These are phyloP conservation scores for Argentina silus DNA, from an alignment of 2,797 vertebrate genomes.

Conservation along the genomic window DNA sequence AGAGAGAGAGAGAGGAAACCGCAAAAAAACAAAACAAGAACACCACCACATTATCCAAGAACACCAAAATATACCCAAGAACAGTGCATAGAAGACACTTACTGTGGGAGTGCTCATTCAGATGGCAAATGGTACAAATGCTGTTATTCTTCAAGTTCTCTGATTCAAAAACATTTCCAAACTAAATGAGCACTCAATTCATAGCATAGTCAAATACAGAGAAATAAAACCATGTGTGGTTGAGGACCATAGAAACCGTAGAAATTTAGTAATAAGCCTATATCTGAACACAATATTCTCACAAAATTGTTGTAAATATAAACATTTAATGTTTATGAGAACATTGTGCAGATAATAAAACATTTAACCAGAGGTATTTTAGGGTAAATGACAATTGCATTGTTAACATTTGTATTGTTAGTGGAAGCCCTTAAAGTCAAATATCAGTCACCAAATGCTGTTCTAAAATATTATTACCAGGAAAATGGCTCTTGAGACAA, in stretches of 20 bases:
- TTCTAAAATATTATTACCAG: background rate
- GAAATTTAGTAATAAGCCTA: background rate
- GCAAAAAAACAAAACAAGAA: conserved; percentile 40
- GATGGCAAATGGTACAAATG: background rate
- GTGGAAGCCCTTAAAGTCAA: conserved; percentile 34
- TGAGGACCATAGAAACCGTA: conserved; percentile 7
- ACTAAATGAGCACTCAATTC: conserved; percentile 46
- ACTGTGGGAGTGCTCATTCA: conserved; percentile 55
- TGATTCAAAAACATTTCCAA: conserved; percentile 20
- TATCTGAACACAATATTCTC: conserved; percentile 16
- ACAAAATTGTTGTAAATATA: background rate
- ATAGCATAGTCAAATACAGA: conserved; percentile 9
- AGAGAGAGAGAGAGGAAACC: conserved; percentile 49
- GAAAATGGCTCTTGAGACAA: background rate
- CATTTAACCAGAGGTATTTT: conserved; percentile 8
- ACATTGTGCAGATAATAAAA: conserved; percentile 30
- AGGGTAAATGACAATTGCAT: conserved; percentile 13
- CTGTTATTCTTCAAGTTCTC: background rate
- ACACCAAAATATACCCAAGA: conserved; percentile 38
- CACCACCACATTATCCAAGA: conserved; percentile 39
- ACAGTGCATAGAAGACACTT: conserved; percentile 34
- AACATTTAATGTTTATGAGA: conserved; percentile 9
- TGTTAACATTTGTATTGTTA: conserved; percentile 29
- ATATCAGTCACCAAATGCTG: background rate
- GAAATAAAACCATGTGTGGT: background rate